These are phyloP conservation scores for Ricordea florida DNA, from an alignment of 92 coral and sea anemone genomes.

Conservation along the genomic window DNA sequence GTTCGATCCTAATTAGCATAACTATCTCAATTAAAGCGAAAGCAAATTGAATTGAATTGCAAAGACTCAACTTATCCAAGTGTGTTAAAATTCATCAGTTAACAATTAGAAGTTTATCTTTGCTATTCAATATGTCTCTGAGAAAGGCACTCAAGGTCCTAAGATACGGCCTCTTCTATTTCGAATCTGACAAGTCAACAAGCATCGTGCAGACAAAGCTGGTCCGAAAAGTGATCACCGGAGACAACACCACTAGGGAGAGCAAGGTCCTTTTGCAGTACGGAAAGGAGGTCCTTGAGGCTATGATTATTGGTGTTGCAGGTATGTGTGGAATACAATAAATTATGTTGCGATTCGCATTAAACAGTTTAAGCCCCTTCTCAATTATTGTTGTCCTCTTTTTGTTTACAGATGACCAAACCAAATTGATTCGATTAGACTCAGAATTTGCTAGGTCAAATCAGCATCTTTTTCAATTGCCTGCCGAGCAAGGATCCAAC, in stretches of 20 bases:
- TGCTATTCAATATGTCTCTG: background rate
- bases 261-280: background rate
- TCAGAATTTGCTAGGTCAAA: background rate
- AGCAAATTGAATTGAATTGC: no score
- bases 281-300: background rate
- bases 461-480: background rate
- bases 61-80: no score
- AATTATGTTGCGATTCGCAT: no score
- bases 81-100: no score
- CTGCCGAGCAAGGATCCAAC: background rate
- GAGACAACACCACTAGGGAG: conserved; percentile 5
- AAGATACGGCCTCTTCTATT: conserved; percentile 17
- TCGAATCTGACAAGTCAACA: conserved; percentile 8
- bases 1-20: no score
- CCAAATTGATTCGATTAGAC: background rate
- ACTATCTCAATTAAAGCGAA: no score
- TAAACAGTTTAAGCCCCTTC: no score
- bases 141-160: background rate
- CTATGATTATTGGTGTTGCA: background rate
- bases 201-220: conserved; percentile 15
- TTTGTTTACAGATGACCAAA: background rate
- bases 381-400: background rate
- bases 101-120: no score
- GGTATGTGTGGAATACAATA: no score
- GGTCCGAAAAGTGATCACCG: conserved; percentile 5